Percentiles rank a stretch among this genome's conserved stretches.
phyloP scores from a whole-genome alignment of 2,113 vertebrate genomes.

The Cavia aperea region DNA sequence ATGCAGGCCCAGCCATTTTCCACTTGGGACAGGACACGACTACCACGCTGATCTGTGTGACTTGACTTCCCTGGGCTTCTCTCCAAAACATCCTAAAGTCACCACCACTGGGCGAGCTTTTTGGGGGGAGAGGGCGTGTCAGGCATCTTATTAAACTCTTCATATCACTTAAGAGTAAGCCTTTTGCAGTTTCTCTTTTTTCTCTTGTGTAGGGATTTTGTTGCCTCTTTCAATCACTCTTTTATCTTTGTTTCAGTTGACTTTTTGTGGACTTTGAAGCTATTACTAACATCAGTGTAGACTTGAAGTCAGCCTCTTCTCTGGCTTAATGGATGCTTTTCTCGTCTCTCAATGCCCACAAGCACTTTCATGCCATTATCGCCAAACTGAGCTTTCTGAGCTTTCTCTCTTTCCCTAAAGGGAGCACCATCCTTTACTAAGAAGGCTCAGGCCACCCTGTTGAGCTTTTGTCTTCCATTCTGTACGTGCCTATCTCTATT shows the following conservation, averaged over 20 bases:
- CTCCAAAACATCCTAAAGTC: neutral
- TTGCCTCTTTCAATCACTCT: neutral
- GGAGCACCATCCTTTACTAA: neutral
- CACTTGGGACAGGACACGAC: neutral
- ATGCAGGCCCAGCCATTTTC: neutral
- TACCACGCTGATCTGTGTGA: neutral
- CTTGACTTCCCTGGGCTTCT: neutral
- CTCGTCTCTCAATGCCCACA: neutral
- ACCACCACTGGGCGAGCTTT: neutral
- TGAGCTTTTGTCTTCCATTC: neutral
- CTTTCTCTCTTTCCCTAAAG: neutral
- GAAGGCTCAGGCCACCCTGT: neutral
- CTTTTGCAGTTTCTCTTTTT: neutral
- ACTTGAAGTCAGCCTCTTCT: neutral
- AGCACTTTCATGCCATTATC: too few relatives aligned
- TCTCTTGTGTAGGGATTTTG: neutral
- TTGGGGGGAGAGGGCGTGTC: rapidly evolving
- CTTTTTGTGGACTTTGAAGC: neutral
- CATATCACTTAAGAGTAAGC: neutral
- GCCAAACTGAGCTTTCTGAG: neutral
- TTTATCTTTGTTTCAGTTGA: conserved; percentile 2
- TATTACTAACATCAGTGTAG: neutral
- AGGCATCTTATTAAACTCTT: neutral
- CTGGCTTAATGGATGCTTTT: neutral
- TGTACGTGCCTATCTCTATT: neutral